Conservation (phyloP, 2,113 vertebrate species). For the Crotalus helleri region DNA sequence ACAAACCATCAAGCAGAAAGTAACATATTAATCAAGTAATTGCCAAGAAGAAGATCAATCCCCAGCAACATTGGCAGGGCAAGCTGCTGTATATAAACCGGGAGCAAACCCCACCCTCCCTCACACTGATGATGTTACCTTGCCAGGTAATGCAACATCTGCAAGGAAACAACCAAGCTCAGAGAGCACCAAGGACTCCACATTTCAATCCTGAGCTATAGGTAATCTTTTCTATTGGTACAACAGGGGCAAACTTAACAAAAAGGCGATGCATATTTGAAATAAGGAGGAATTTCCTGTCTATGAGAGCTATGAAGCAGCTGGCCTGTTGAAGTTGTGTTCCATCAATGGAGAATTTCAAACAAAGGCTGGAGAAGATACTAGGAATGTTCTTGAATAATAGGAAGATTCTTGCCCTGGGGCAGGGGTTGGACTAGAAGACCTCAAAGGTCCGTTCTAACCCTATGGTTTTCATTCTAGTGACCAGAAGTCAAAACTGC, state of each 20-base stretch:
- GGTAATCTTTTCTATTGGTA: not conserved
- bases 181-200: too few relatives aligned
- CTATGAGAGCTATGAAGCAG: not conserved
- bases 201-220: too few relatives aligned
- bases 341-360: not conserved
- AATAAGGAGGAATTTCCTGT: not conserved
- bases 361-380: not conserved
- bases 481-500: not conserved
- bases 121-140: not conserved
- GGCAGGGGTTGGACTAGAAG: not conserved
- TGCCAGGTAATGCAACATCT: too few relatives aligned
- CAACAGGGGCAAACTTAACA: not conserved
- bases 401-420: not conserved
- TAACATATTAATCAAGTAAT: not conserved
- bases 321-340: not conserved
- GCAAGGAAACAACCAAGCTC: too few relatives aligned
- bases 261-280: not conserved
- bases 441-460: not conserved
- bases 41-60: not conserved
- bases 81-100: not conserved
- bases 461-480: not conserved
- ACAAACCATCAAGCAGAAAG: not conserved
- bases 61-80: not conserved
- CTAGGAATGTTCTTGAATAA: not conserved
- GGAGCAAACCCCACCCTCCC: not conserved